Evolutionary conservation across 2,113 vertebrate genomes (phyloP), one percentile per base, ranked within the genome.

Genomic region (Nanger granti): DNA sequence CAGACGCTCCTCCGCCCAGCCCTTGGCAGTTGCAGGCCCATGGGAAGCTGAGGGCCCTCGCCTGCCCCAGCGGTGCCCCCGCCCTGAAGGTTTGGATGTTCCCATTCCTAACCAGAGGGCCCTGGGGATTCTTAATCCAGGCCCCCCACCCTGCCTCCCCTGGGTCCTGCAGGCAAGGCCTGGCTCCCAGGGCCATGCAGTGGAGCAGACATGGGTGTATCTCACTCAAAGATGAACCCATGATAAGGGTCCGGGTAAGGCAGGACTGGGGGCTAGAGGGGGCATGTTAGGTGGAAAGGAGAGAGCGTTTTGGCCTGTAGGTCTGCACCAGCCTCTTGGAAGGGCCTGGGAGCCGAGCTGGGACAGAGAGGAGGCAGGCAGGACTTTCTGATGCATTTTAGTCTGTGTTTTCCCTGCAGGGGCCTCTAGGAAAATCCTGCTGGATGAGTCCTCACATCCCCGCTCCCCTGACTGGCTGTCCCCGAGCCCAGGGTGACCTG

Each of bases 1-100:
- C 18, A 3, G 26, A 0, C 3, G 11, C 12, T 44, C 8, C 18
- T 41, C 76, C 62, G 0, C 26, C 76, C 2, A 4, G 24, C 12
- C 47, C 64, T 5, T 1, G 64, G 44, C 11, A 14, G 15, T 15
- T 49, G 17, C 12, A n/a, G 37, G 52, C 64, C 41, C 5, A 2
- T 22, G 44, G 44, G 13, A 15, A 20, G 18, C 34, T 8, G 76
- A n/a, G 17, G 4, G 26, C 2, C 59, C 66, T 37, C 26, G 34
- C 10, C 26, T 2, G 26, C 34, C 79, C 69, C 8, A 10, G 41
- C 24, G 14, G 73, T 1, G 2, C 17, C 49, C 22, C 20, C 0
- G 1, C 47, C 26, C 28, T 7, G 4, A 20, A 17, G 44, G 29
- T 7, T 5, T 18, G 8, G 20, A 3, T 18, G 12, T 20, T 37